Evolutionary conservation across 2,113 vertebrate genomes (phyloP).

Genomic region (Hucho hucho): DNA sequence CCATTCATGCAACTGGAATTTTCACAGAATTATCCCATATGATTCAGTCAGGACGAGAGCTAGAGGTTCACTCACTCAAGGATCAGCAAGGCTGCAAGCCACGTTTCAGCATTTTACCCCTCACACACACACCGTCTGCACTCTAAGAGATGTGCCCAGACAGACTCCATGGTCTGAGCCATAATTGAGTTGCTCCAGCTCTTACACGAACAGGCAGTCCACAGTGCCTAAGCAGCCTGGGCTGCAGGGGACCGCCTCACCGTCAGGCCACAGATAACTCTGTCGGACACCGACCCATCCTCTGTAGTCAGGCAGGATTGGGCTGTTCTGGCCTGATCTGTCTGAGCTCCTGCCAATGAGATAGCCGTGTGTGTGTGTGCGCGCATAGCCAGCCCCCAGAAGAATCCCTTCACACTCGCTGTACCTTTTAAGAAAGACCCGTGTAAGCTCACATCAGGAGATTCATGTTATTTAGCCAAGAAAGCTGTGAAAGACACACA

Average conservation of each 20-base stretch:
- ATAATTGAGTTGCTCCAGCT: too few species aligned
- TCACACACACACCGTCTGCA: background rate
- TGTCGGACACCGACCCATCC: conserved; percentile 6
- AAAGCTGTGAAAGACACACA: background rate
- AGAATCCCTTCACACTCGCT: conserved; percentile 14
- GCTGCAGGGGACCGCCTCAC: conserved; percentile 17
- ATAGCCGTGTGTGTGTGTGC: background rate
- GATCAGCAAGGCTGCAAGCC: too few species aligned
- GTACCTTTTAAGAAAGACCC: conserved; percentile 27
- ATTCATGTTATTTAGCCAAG: conserved; percentile 39
- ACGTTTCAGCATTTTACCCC: background rate
- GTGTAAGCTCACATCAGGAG: conserved; percentile 30
- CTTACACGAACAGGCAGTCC: background rate
- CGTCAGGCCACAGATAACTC: conserved; percentile 28
- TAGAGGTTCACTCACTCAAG: background rate
- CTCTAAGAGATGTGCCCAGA: background rate
- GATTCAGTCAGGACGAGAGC: too few species aligned
- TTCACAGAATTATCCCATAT: too few species aligned
- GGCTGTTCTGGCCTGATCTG: too few species aligned
- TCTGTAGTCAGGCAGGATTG: background rate
- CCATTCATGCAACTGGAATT: too few species aligned
- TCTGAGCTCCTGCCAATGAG: too few species aligned
- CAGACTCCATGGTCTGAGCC: background rate
- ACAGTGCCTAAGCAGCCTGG: conserved; percentile 25
- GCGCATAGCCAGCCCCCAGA: background rate